These are phyloP conservation scores for Erebia ligea DNA, from an alignment of 2,888 invertebrate genomes.

Conservation along the genomic window DNA sequence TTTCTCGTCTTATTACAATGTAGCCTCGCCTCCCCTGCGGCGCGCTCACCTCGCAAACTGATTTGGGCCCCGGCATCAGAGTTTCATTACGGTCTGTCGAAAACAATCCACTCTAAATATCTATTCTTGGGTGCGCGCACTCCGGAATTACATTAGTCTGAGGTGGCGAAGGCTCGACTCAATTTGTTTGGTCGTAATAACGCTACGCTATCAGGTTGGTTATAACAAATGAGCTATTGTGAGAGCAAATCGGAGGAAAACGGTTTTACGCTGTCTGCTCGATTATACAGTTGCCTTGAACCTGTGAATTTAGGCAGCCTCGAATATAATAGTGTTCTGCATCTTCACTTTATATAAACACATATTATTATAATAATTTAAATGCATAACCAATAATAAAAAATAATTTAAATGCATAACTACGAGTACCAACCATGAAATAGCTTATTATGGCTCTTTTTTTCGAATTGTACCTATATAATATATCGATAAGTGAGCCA, in stretches of 20 bases:
- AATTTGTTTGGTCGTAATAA: constrained; percentile 83
- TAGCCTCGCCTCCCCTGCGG: constrained; percentile 78
- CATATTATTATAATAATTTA: not conserved
- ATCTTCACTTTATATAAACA: not conserved
- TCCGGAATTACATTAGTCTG: constrained; percentile 83
- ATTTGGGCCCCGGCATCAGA: constrained; percentile 80
- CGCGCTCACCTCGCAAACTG: constrained; percentile 80
- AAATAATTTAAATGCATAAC: no score
- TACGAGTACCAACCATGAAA: no score
- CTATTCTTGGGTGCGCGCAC: constrained; percentile 82
- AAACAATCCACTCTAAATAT: constrained; percentile 84
- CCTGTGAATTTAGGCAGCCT: constrained; percentile 8
- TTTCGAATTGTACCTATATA: no score
- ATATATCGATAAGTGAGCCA: no score
- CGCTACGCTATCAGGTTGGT: constrained; percentile 77
- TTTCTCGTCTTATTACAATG: constrained; percentile 82
- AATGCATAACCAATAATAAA: no score
- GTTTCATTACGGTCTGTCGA: constrained; percentile 84
- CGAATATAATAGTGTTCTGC: not conserved
- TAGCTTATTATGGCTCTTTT: no score
- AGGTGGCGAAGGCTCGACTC: constrained; percentile 83
- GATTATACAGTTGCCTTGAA: constrained; percentile 60
- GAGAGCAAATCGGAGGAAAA: constrained; percentile 76
- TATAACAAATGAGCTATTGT: constrained; percentile 83
- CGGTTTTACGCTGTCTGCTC: constrained; percentile 72